Evolutionary conservation across 1,140 invertebrate species (phyloP).

Genomic region (Drosophila repletoides): DNA sequence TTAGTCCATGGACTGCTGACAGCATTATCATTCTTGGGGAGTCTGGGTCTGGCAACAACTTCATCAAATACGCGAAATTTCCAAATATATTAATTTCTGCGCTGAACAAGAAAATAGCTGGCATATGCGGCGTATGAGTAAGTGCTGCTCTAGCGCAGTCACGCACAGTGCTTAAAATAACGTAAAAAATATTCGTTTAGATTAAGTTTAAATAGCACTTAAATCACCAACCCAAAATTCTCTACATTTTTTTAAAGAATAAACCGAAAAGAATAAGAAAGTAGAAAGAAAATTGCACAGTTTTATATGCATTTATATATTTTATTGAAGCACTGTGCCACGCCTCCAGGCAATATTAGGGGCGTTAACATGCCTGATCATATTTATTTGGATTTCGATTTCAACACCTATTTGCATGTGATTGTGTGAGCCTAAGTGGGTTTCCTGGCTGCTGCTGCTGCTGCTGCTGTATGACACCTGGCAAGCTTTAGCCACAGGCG

Average conservation of each 20-base stretch:
- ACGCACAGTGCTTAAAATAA: no score
- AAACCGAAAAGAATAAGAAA: no score
- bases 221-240: no score
- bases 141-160: slow-evolving; percentile 38
- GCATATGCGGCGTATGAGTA: slow-evolving; percentile 42
- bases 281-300: no score
- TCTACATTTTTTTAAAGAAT: no score
- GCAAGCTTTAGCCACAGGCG: slow-evolving; percentile 46
- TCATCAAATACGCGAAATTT: slow-evolving; percentile 54
- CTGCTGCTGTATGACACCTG: slow-evolving; percentile 20
- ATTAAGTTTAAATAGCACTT: no score
- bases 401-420: slow-evolving; percentile 65
- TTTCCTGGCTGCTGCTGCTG: not conserved
- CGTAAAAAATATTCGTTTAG: no score
- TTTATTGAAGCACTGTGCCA: slow-evolving; percentile 1
- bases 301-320: no score
- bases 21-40: slow-evolving; percentile 38
- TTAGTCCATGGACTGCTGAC: slow-evolving; percentile 40
- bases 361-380: slow-evolving; percentile 74
- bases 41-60: slow-evolving; percentile 36
- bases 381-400: slow-evolving; percentile 68
- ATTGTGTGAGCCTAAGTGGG: slow-evolving; percentile 46
- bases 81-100: slow-evolving; percentile 39
- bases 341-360: not conserved
- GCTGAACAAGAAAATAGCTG: slow-evolving; percentile 3